Conservation (phyloP, 2,797 vertebrate genomes). For the Xenops minutus region DNA sequence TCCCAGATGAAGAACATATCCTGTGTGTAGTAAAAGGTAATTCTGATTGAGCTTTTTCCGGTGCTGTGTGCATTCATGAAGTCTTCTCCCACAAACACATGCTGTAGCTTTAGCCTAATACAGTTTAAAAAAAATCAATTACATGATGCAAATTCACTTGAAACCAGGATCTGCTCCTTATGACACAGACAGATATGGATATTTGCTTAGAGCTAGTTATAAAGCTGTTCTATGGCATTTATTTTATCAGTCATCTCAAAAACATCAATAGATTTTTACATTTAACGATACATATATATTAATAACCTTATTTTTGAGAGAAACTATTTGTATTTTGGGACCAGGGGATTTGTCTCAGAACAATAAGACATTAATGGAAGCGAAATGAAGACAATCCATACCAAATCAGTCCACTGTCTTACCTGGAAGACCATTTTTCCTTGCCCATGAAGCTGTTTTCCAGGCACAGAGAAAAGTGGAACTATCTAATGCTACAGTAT, state of each 20-base stretch:
- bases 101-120: neutral
- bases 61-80: neutral
- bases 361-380: neutral
- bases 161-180: neutral
- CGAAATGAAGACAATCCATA: neutral
- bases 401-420: neutral
- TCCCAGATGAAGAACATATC: neutral
- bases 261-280: neutral
- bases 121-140: neutral
- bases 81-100: neutral
- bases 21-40: constrained; percentile 4
- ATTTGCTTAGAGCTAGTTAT: neutral
- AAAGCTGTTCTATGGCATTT: neutral
- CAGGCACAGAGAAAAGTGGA: neutral
- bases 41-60: neutral
- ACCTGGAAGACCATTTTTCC: neutral
- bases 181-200: neutral
- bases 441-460: neutral
- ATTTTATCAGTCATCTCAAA: neutral
- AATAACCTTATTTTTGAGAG: neutral
- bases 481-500: neutral
- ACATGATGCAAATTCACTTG: neutral
- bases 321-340: neutral
- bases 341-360: neutral
- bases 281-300: neutral